phyloP scores from a whole-genome alignment of 2,888 invertebrate species.

The Axea sp. region DNA sequence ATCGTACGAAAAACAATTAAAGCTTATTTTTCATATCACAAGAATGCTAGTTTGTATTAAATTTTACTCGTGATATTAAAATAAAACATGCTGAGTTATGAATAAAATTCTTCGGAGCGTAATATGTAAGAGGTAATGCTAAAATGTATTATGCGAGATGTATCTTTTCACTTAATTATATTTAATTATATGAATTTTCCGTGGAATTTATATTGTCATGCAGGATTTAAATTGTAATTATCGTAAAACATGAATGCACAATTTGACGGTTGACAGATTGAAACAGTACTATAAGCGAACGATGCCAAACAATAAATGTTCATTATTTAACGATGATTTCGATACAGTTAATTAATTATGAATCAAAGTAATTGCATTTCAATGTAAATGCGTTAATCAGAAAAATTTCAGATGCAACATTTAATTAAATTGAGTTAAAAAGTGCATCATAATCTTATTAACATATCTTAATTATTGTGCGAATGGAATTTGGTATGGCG shows the following conservation, averaged over 20 bases:
- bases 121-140: too few species aligned
- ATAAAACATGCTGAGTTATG: neutral
- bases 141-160: neutral
- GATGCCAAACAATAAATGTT: conserved; percentile 4
- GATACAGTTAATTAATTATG: neutral
- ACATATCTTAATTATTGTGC: neutral
- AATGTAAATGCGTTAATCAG: too few species aligned
- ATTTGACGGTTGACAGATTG: neutral
- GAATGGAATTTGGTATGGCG: neutral
- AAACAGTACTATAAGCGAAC: conserved; percentile 2
- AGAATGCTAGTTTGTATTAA: too few species aligned
- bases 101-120: neutral
- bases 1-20: too few species aligned
- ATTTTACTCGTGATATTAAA: too few species aligned
- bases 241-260: conserved; percentile 5
- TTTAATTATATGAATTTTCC: conserved; percentile 1
- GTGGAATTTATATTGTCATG: neutral
- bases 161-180: conserved; percentile 10
- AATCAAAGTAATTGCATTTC: neutral
- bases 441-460: too few species aligned
- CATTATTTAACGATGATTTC: neutral
- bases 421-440: too few species aligned
- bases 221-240: conserved; percentile 20
- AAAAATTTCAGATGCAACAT: too few species aligned
- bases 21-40: too few species aligned